phyloP scores from a whole-genome alignment of 2,888 invertebrate genomes.

The Camponotus fellah region DNA sequence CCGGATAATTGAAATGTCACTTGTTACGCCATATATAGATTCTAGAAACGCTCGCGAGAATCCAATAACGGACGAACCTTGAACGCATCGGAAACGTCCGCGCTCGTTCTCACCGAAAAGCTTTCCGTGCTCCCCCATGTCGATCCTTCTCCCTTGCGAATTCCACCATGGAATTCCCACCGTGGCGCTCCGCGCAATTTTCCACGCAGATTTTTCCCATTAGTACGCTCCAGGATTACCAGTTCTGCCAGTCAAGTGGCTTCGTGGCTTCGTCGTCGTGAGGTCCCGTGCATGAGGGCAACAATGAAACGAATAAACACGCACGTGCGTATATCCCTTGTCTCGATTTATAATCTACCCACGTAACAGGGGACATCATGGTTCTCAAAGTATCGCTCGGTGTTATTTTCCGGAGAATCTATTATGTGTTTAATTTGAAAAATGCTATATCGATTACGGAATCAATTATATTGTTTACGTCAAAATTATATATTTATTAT shows the following conservation, averaged over 20 bases:
- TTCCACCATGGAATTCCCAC: constrained; percentile 22
- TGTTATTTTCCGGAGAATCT: neutral
- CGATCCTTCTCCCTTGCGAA: constrained; percentile 5
- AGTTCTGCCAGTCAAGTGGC: constrained; percentile 60
- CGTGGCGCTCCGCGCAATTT: neutral
- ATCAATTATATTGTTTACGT: neutral
- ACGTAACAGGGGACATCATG: constrained; percentile 9
- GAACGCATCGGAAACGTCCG: constrained; percentile 9
- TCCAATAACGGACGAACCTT: constrained; percentile 35
- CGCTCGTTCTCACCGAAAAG: constrained; percentile 28
- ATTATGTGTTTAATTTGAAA: neutral
- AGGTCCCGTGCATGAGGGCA: constrained; percentile 23
- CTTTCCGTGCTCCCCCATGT: constrained; percentile 23
- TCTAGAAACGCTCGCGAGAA: constrained; percentile 15
- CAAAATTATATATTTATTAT: neutral
- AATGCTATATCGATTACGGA: too few species aligned
- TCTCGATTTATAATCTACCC: constrained; percentile 25
- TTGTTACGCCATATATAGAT: constrained; percentile 24
- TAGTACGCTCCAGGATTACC: constrained; percentile 32
- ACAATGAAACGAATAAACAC: constrained; percentile 32
- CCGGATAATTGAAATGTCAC: constrained; percentile 5
- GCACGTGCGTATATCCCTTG: constrained; percentile 7
- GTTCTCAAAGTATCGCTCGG: constrained; percentile 12
- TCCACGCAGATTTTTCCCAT: constrained; percentile 50
- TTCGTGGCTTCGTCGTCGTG: constrained; percentile 51